These are phyloP conservation scores for Acridotheres tristis DNA, from an alignment of 2,797 vertebrate species.

Conservation along the genomic window DNA sequence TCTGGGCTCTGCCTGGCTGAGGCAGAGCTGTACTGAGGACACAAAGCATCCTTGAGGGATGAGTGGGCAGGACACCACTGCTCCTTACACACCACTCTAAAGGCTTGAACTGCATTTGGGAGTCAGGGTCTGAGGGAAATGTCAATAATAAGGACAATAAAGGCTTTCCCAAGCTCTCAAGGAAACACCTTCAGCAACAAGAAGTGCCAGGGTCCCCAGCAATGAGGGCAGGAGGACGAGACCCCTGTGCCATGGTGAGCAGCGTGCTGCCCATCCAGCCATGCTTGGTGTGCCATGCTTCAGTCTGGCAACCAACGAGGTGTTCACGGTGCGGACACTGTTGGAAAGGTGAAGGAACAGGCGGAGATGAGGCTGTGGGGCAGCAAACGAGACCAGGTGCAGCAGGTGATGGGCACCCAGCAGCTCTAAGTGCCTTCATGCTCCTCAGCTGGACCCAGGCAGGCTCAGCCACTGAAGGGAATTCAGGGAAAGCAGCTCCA, in stretches of 20 bases:
- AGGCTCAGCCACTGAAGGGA: background rate
- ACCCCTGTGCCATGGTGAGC: accelerated
- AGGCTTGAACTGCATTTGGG: background rate
- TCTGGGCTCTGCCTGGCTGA: background rate
- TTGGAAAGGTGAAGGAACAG: background rate
- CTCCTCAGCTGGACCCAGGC: background rate
- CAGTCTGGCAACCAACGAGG: accelerated
- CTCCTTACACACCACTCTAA: background rate
- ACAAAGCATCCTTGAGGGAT: background rate
- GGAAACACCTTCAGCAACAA: background rate
- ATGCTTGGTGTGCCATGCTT: accelerated
- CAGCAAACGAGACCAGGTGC: background rate
- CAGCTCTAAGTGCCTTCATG: background rate
- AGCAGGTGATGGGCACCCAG: background rate
- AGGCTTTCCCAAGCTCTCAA: background rate
- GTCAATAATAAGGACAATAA: background rate
- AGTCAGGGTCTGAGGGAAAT: background rate
- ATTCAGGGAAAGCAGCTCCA: background rate
- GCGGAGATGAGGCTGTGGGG: background rate
- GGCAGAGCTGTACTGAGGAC: background rate
- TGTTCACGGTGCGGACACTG: accelerated
- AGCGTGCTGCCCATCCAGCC: background rate
- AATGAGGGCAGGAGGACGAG: accelerated
- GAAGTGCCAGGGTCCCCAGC: background rate
- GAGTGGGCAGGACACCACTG: background rate